A percentile compares a stretch with the other conserved stretches of the same genome.
phyloP scores from a whole-genome alignment of 2,113 vertebrate genomes.

The Dryoscopus gambensis region DNA sequence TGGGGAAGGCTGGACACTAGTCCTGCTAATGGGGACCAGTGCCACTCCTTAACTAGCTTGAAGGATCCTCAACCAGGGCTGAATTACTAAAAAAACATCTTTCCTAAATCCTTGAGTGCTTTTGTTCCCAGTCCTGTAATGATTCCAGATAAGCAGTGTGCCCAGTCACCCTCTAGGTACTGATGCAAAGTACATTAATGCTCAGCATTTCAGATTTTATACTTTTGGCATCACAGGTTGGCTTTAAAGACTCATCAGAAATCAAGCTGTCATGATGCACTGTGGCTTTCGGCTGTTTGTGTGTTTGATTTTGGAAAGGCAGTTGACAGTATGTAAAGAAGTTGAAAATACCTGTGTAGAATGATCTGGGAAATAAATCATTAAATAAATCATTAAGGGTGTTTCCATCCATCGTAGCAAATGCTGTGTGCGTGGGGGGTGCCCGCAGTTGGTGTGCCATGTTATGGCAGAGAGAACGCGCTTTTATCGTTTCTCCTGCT shows the following conservation, averaged over 20 bases:
- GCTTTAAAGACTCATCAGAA: not conserved
- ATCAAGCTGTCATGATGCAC: not conserved
- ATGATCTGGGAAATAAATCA: not conserved
- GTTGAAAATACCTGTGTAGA: not conserved
- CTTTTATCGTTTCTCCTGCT: not conserved
- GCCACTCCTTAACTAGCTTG: slow-evolving; percentile 62
- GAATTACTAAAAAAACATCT: not conserved
- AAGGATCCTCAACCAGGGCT: not conserved
- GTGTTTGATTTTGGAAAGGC: not conserved
- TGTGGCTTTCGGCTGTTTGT: not conserved
- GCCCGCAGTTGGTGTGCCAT: not conserved
- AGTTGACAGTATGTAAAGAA: not conserved
- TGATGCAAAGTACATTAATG: not conserved
- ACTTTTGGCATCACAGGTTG: not conserved
- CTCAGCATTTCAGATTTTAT: not conserved
- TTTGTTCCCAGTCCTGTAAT: not conserved
- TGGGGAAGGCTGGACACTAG: not conserved
- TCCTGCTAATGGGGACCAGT: not conserved
- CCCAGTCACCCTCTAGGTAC: not conserved
- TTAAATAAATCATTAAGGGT: not conserved
- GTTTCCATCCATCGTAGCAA: not conserved
- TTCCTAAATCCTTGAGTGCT: slow-evolving; percentile 6
- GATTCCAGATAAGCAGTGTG: not conserved
- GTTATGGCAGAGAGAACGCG: not conserved
- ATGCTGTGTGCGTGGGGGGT: not conserved